A percentile compares a stretch with the other conserved stretches of the same genome.
Conservation (phyloP, 2,113 vertebrate species). For the Esox niger region DNA sequence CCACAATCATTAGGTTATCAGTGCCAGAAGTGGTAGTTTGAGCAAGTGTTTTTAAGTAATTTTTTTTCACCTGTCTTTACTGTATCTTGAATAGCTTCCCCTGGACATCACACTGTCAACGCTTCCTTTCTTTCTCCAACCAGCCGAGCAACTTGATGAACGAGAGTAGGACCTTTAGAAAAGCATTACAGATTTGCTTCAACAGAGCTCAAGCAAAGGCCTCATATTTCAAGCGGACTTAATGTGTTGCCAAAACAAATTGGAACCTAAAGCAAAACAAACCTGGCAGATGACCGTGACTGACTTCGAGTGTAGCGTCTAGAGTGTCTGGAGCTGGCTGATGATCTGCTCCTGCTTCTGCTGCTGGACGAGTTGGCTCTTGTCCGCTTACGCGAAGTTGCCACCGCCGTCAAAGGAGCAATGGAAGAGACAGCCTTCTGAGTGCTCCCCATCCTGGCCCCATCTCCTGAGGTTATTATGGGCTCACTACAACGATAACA, state of each 20-base stretch:
- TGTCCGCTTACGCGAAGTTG: slow-evolving; percentile 48
- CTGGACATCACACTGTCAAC: slow-evolving; percentile 77
- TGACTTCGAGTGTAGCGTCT: slow-evolving; percentile 78
- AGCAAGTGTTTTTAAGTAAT: neutral
- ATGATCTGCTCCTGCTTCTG: slow-evolving; percentile 71
- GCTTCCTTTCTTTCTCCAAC: slow-evolving; percentile 78
- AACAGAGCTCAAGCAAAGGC: neutral
- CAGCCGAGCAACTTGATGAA: slow-evolving; percentile 81
- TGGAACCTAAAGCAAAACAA: slow-evolving; percentile 50
- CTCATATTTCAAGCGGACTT: neutral
- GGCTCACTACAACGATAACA: slow-evolving; percentile 64
- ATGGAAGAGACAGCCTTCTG: slow-evolving; percentile 23
- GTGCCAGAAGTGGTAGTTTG: too few relatives aligned
- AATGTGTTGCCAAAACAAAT: neutral
- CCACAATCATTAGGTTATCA: too few relatives aligned
- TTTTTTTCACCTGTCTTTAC: slow-evolving; percentile 78
- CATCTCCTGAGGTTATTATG: slow-evolving; percentile 68
- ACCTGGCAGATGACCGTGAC: slow-evolving; percentile 80
- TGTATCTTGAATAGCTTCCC: slow-evolving; percentile 85
- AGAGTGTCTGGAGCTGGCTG: slow-evolving; percentile 72
- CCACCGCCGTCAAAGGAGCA: slow-evolving; percentile 56
- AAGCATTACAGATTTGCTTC: slow-evolving; percentile 11
- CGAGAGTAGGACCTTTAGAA: slow-evolving; percentile 82
- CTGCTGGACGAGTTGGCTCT: slow-evolving; percentile 60
- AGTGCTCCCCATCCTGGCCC: slow-evolving; percentile 58